A percentile compares a stretch with the other conserved stretches of the same genome.
These are phyloP conservation scores for Chrysomallon squamiferum DNA, from an alignment of 1,140 invertebrate species.

Conservation along the genomic window DNA sequence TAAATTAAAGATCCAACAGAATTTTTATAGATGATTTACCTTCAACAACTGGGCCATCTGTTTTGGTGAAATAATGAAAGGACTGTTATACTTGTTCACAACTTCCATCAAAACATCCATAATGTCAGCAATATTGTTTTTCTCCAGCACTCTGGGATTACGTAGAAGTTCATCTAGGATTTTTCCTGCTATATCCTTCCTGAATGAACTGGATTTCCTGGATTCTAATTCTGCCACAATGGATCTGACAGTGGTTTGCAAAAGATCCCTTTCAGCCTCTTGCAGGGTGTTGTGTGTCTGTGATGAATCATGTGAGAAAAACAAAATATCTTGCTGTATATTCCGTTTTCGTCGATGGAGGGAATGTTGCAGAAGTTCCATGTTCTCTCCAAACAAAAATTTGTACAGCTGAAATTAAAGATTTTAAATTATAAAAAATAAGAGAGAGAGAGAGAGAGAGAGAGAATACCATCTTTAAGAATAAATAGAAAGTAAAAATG, in stretches of 20 bases:
- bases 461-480: too few species aligned
- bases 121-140: slow-evolving; percentile 8
- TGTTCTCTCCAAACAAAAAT: slow-evolving; percentile 35
- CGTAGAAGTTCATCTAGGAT: not conserved
- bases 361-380: not conserved
- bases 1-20: too few species aligned
- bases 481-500: too few species aligned
- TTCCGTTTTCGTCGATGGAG: not conserved
- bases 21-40: too few species aligned
- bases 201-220: not conserved
- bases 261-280: not conserved
- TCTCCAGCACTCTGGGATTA: slow-evolving; percentile 1
- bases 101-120: slow-evolving; percentile 11
- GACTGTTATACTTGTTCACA: slow-evolving; percentile 3
- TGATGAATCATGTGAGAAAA: too few species aligned
- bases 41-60: slow-evolving; percentile 21
- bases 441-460: too few species aligned
- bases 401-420: slow-evolving; percentile 32
- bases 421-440: too few species aligned
- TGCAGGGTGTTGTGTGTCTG: not conserved
- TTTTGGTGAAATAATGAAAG: slow-evolving; percentile 13
- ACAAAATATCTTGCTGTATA: not conserved
- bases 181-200: not conserved
- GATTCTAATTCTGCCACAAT: not conserved
- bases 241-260: not conserved